phyloP scores from a whole-genome alignment of 2,888 invertebrate species.

The Lathronympha strigana region DNA sequence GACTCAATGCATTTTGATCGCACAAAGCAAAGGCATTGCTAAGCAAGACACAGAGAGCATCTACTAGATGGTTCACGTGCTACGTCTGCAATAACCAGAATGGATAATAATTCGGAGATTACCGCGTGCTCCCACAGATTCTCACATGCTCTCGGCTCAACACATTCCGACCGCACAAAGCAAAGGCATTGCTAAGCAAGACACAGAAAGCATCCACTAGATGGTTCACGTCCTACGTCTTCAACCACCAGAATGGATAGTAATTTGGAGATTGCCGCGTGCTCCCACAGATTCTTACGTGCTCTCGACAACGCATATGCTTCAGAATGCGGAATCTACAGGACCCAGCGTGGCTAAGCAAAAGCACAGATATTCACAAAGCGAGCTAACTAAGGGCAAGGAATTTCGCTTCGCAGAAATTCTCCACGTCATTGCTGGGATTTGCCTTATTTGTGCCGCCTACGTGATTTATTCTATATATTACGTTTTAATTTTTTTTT shows the following conservation, averaged over 20 bases:
- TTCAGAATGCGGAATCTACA: background rate
- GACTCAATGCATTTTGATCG: too few relatives aligned
- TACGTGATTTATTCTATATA: constrained; percentile 11
- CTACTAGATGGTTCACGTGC: too few relatives aligned
- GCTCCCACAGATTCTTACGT: too few relatives aligned
- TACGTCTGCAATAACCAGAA: background rate
- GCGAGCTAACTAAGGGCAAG: constrained; percentile 18
- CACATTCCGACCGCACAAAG: constrained; percentile 8
- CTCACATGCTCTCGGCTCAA: constrained; percentile 1
- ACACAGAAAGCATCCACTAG: background rate
- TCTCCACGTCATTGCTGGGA: background rate
- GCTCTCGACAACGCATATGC: too few relatives aligned
- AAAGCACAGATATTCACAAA: constrained; percentile 7
- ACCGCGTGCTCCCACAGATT: constrained; percentile 11
- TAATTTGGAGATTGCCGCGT: too few relatives aligned
- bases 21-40: too few relatives aligned
- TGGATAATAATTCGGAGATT: background rate
- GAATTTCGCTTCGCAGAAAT: constrained; percentile 28
- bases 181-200: constrained; percentile 4
- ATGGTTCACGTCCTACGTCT: background rate
- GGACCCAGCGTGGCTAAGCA: background rate
- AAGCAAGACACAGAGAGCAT: too few relatives aligned
- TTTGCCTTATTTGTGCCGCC: background rate
- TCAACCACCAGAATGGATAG: too few relatives aligned
- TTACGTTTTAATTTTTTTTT: background rate